phyloP scores from a whole-genome alignment of 2,888 invertebrate genomes.

The Caenorhabditis sulstoni region DNA sequence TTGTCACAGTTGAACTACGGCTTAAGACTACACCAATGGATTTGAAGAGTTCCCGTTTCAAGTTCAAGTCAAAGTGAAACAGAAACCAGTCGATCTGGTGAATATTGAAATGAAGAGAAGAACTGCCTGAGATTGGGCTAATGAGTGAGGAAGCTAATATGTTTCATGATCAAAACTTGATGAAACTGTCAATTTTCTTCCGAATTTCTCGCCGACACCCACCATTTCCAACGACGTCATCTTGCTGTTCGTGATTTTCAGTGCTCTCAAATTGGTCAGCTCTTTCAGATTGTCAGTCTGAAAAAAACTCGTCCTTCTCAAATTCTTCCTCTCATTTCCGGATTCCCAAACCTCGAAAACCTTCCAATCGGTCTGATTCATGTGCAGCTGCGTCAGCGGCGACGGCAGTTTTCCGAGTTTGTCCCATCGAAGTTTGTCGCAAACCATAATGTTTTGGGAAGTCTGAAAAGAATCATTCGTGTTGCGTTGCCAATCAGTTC shows the following conservation, averaged over 20 bases:
- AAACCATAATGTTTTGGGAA: conserved; percentile 61
- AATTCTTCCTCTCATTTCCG: neutral
- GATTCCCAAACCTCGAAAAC: conserved; percentile 27
- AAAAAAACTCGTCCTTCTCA: neutral
- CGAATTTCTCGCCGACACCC: no score
- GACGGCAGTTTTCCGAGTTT: conserved; percentile 56
- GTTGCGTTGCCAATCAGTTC: conserved; percentile 32
- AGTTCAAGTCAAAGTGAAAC: no score
- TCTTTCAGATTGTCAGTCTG: conserved; percentile 27
- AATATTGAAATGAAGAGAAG: no score
- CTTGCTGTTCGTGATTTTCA: conserved; percentile 56
- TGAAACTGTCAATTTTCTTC: no score
- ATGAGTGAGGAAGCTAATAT: no score
- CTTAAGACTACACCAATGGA: no score
- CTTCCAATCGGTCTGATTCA: conserved; percentile 66
- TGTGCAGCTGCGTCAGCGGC: conserved; percentile 56
- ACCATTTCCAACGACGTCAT: conserved; percentile 63
- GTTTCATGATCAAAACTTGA: no score
- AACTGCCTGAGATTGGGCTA: no score
- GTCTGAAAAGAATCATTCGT: no score
- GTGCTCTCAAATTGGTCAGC: conserved; percentile 38
- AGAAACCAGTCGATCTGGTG: no score
- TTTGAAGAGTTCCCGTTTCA: no score
- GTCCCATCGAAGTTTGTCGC: conserved; percentile 62
- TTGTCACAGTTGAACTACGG: no score